Conservation (phyloP, 2,113 vertebrate species). For the Caracal caracal region DNA sequence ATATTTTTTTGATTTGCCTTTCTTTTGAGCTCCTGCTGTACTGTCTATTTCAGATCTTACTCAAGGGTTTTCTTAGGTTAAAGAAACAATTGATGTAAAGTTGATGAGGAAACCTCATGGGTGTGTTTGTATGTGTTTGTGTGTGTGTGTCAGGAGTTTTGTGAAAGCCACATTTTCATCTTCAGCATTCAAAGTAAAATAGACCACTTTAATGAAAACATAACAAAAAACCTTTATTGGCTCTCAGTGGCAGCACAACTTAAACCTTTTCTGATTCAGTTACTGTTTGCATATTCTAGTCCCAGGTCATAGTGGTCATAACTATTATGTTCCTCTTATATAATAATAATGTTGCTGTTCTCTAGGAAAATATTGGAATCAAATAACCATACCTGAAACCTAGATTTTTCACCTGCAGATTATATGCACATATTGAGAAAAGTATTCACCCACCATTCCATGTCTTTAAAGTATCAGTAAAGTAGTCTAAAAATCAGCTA, state of each 20-base stretch:
- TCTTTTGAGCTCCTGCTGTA: background rate
- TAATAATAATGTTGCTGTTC: background rate
- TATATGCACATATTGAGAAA: background rate
- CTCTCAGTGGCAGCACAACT: background rate
- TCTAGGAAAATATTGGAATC: background rate
- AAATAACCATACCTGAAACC: background rate
- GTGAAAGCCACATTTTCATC: background rate
- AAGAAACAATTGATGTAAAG: constrained; percentile 17
- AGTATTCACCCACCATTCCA: background rate
- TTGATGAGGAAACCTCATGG: background rate
- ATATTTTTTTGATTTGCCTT: background rate
- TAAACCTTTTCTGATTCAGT: background rate
- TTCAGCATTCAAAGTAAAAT: background rate
- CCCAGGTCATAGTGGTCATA: background rate
- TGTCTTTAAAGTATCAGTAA: background rate
- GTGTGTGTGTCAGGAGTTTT: background rate
- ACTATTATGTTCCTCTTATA: background rate
- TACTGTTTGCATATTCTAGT: background rate
- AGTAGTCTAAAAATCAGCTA: background rate
- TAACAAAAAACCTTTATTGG: background rate
- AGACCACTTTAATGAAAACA: background rate
- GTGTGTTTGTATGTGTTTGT: background rate
- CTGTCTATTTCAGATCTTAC: background rate
- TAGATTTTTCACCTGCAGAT: background rate
- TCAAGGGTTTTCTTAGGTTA: background rate